Base-by-base conservation (phyloP, 2,113 vertebrate genomes). In the Takifugu flavidus region DNA sequence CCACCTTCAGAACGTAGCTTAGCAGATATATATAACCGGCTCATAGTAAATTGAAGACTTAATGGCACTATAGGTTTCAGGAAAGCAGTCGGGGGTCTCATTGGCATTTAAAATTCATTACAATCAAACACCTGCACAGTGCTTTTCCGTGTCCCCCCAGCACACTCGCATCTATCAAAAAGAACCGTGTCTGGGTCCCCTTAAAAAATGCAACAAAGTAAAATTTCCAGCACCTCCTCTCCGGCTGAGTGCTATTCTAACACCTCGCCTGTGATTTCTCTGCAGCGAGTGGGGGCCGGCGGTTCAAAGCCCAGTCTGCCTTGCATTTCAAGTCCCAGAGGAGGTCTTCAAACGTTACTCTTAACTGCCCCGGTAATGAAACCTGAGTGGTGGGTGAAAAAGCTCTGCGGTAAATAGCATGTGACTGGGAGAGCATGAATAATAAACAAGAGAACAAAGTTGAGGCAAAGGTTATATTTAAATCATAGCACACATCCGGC, bases 81-180 rank as follows among this genome's bases (percentile, higher is more conserved):
- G 8, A 25, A 49, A 60, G 61, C 46, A 61, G 56, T 25, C 44
- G 15, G 6, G 13, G 69, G 61, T 34, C 45, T 65, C 49, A 10
- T 4, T 51, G 45, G 49, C 57, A 78, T 85, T 57, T 59, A 83
- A 70, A 67, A 84, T 86, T 74, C 54, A 83, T 77, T 79, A 62
- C 59, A 59, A 73, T 75, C 81, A 83, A 80, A 77, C 69, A 83
- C 74, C 72, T 86, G 72, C 49, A 34, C 82, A 79, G 79, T 78
- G 82, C 80, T 82, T 80, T 88, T 79, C 66, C 62, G 42, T 78
- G 81, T 83, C 67, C 49, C 20, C 43, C 12, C 14, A 29, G 77
- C 34, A 39, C 56, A 34, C 50, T n/a, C 25, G 61, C 54, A 45
- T 72, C 59, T 54, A 75, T 71, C 72, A 67, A 60, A 79, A 63